phyloP scores from a whole-genome alignment of 2,888 invertebrate genomes.

The Pammene fasciana region DNA sequence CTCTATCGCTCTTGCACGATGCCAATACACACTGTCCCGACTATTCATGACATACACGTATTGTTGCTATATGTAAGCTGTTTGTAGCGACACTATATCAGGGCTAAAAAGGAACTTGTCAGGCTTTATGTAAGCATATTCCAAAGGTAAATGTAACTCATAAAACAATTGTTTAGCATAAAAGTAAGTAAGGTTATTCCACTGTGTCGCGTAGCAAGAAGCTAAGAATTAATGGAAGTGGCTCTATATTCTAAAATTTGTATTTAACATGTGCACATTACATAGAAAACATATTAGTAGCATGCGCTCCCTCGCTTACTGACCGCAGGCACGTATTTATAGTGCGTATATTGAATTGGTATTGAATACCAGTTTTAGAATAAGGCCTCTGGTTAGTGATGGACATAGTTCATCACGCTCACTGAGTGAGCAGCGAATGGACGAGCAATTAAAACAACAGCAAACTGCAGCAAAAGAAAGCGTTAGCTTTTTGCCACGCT shows the following conservation, averaged over 20 bases:
- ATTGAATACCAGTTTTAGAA: neutral
- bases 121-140: neutral
- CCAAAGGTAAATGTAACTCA: neutral
- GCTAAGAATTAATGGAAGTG: neutral
- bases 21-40: no score
- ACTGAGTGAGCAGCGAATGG: slow-evolving; percentile 30
- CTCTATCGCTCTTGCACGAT: no score
- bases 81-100: no score
- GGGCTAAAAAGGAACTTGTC: no score
- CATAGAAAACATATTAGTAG: neutral
- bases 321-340: neutral
- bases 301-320: neutral
- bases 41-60: no score
- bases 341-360: neutral
- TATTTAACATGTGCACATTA: neutral
- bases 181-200: slow-evolving; percentile 12
- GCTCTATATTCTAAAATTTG: neutral
- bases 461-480: slow-evolving; percentile 40
- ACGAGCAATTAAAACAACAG: slow-evolving; percentile 37
- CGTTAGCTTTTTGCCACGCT: slow-evolving; percentile 42
- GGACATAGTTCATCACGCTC: slow-evolving; percentile 28
- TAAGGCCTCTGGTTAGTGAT: neutral
- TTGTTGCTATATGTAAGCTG: no score
- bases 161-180: slow-evolving; percentile 13
- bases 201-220: neutral